Conservation (phyloP, 2,113 vertebrate species). For the Pelobates fuscus region DNA sequence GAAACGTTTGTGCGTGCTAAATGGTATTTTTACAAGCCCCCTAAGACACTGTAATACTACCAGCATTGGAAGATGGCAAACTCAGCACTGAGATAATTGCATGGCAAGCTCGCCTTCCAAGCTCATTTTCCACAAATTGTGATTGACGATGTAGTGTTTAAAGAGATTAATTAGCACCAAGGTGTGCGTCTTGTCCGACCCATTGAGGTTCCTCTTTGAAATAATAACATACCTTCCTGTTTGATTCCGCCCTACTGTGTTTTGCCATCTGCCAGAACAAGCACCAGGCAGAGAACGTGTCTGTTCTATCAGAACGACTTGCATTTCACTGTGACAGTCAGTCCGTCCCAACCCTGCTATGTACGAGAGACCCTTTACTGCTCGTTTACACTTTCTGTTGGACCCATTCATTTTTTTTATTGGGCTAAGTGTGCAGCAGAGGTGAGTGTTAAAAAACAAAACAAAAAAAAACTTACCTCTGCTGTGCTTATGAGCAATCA, state of each 20-base stretch:
- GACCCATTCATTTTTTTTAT: no score
- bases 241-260: conserved; percentile 8
- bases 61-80: not conserved
- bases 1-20: no score
- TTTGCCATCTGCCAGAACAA: conserved; percentile 15
- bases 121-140: not conserved
- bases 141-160: conserved; percentile 20
- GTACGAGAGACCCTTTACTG: no score
- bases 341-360: not conserved
- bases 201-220: not conserved
- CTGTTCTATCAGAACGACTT: not conserved
- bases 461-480: no score
- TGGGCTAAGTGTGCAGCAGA: no score
- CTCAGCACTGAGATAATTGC: not conserved
- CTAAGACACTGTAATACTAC: not conserved
- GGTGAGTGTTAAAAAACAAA: no score
- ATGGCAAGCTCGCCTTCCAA: not conserved
- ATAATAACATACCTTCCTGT: conserved; percentile 9
- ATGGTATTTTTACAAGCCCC: not conserved
- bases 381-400: no score
- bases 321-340: not conserved
- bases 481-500: no score
- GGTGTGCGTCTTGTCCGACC: not conserved
- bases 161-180: conserved; percentile 29
- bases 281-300: conserved; percentile 12